phyloP scores from a whole-genome alignment of 2,888 invertebrate species.

The Sinohyriopsis cumingii region DNA sequence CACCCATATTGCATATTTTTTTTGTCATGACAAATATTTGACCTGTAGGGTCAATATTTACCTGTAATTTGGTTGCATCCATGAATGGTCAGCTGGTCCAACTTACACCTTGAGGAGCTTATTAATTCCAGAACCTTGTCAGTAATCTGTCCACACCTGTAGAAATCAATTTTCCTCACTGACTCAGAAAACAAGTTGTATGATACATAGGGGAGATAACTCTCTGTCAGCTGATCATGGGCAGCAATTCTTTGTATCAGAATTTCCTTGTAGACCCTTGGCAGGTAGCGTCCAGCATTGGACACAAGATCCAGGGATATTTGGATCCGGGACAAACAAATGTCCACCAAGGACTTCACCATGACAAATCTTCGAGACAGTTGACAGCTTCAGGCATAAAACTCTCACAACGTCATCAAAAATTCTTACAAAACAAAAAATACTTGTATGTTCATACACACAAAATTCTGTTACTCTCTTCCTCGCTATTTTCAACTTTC shows the following conservation, averaged over 20 bases:
- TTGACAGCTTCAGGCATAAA: too few species aligned
- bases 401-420: too few species aligned
- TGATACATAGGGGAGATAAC: constrained; percentile 50
- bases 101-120: constrained; percentile 45
- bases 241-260: constrained; percentile 56
- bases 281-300: constrained; percentile 47
- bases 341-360: constrained; percentile 60
- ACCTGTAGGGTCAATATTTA: constrained; percentile 20
- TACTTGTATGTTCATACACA: too few species aligned
- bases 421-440: too few species aligned
- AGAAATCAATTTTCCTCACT: constrained; percentile 51
- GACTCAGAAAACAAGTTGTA: constrained; percentile 49
- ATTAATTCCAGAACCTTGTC: constrained; percentile 52
- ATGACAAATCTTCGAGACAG: constrained; percentile 18
- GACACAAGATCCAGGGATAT: constrained; percentile 50
- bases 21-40: too few species aligned
- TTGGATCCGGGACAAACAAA: constrained; percentile 57
- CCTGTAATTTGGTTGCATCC: constrained; percentile 59
- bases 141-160: constrained; percentile 60
- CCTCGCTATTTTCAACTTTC: too few species aligned
- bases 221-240: constrained; percentile 54
- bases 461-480: too few species aligned
- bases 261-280: constrained; percentile 61
- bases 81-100: constrained; percentile 52
- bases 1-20: not conserved